Conservation (phyloP, 2,888 invertebrate genomes). For the Nasonia oneida region DNA sequence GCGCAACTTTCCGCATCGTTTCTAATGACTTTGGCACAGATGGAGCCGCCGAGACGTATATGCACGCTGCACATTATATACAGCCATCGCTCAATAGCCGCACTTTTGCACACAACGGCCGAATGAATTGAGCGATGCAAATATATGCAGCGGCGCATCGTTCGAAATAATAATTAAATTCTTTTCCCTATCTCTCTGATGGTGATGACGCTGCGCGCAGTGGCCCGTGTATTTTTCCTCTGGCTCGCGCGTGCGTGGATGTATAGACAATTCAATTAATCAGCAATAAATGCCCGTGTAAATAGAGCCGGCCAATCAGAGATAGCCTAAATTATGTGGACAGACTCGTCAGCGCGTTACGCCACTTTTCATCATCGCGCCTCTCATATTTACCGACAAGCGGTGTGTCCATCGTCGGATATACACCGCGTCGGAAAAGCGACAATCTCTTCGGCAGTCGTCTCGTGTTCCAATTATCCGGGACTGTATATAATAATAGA, state of each 20-base stretch:
- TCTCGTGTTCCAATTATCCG: slow-evolving; percentile 24
- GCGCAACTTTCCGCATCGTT: neutral
- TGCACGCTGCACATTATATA: neutral
- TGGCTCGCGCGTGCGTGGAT: neutral
- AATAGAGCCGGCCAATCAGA: slow-evolving; percentile 8
- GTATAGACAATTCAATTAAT: slow-evolving; percentile 31
- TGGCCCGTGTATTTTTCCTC: no score
- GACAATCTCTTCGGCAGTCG: neutral
- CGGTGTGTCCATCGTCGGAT: no score
- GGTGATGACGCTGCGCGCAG: no score
- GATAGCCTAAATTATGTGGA: slow-evolving; percentile 25
- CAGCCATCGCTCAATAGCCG: neutral
- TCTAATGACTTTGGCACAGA: slow-evolving; percentile 34
- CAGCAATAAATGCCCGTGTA: slow-evolving; percentile 21
- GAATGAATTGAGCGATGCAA: no score
- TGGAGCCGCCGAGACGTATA: slow-evolving; percentile 3
- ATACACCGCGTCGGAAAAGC: neutral
- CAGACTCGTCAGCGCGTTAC: slow-evolving; percentile 31
- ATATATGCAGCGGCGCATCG: no score
- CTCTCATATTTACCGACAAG: slow-evolving; percentile 32
- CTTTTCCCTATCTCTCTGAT: neutral
- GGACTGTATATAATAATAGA: neutral
- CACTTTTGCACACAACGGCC: neutral
- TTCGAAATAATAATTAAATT: neutral
- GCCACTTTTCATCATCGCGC: slow-evolving; percentile 31